A percentile compares a stretch with the other conserved stretches of the same genome.
phyloP scores from a whole-genome alignment of 2,113 vertebrate species.

The Cephalopterus ornatus region DNA sequence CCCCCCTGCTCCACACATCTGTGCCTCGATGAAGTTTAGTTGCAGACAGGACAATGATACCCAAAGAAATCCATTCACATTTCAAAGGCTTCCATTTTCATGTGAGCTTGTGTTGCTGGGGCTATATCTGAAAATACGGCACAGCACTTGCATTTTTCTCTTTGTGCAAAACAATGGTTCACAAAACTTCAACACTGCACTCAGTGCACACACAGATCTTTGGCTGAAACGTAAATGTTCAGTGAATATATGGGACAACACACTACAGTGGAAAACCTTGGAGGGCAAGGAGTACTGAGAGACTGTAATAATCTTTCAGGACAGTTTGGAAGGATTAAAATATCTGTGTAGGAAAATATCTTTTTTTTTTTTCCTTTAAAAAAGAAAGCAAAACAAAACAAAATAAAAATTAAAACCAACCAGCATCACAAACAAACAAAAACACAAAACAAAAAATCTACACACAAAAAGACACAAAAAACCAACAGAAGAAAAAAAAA shows the following conservation, averaged over 20 bases:
- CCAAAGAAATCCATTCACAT: slow-evolving; percentile 23
- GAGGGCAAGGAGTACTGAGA: neutral
- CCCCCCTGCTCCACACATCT: neutral
- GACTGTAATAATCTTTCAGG: neutral
- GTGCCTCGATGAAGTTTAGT: neutral
- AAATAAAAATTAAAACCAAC: neutral
- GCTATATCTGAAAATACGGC: neutral
- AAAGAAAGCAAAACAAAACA: neutral
- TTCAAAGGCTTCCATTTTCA: slow-evolving; percentile 1
- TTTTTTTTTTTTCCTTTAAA: neutral
- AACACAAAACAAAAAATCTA: neutral
- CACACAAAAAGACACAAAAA: neutral
- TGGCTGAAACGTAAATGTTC: neutral
- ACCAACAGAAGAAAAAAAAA: too few species aligned
- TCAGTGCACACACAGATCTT: neutral
- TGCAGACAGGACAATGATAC: neutral
- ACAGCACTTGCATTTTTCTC: neutral
- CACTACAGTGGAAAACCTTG: neutral
- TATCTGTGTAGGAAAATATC: neutral
- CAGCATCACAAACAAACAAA: neutral
- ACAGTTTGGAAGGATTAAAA: neutral
- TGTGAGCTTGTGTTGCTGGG: neutral
- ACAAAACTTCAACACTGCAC: neutral
- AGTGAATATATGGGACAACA: neutral
- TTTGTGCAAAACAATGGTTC: neutral